Evolutionary conservation across 2,888 invertebrate species (phyloP), one percentile per base, ranked within the genome.

Genomic region (Arge pagana): DNA sequence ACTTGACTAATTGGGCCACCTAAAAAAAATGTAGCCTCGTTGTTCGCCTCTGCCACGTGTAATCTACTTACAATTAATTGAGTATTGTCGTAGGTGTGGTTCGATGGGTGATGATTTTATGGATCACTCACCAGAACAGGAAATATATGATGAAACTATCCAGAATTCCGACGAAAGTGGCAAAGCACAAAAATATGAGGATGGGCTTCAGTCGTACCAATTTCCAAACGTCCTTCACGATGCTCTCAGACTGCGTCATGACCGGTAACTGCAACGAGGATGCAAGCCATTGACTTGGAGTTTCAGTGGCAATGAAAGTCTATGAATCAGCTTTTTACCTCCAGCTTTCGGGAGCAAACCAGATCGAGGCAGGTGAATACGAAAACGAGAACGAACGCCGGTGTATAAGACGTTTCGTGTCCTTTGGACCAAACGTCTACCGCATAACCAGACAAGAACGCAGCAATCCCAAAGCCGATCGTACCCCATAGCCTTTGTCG

Each of bases 401-500:
- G 90, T 0, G 86, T 85, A 65, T 90, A 88, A 63, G 85, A 83
- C 63, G 88, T 87, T 2, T 80, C 71, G 0, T 77, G 74, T 8
- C 78, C 80, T 16, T 73, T 71, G 0, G 89, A 88, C 66, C 83
- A 83, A n/a, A 76, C 66, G 68, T 91, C 86, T 0, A 90, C 83
- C 0, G 84, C 77, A 71, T 84, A 84, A 0, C 91, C 91, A 0
- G 88, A 83, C 0, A 88, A 66, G 0, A 90, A 70, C 0, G 91
- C 90, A 0, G 89, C 84, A 3, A 84, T 60, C 0, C 91, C 91
- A 64, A 90, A 92, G 0, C 91, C 91, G 3, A 87, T 84, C 0
- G 91, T 89, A 3, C 91, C 92, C 89, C 89, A 91, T 0, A 90
- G 88, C 13, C 92, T 79, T 68, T 92, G 91, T 5, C 83, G 82